These are phyloP conservation scores for Microcebus ravelobensis DNA, from an alignment of 2,113 vertebrate species.

Conservation along the genomic window DNA sequence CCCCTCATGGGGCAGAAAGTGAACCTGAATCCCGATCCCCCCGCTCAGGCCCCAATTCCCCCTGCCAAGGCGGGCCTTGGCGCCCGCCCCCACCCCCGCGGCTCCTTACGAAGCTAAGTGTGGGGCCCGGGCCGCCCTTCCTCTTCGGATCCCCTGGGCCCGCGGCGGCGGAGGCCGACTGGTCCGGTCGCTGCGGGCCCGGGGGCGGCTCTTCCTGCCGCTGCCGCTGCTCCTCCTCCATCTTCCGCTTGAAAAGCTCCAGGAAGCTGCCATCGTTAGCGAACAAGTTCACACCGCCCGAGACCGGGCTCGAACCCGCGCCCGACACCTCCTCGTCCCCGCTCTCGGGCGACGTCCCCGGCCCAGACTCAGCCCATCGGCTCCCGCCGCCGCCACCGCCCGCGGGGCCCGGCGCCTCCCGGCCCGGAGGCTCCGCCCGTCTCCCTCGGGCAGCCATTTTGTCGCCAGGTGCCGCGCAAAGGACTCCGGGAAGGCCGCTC, in stretches of 20 bases:
- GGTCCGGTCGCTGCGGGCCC: constrained; percentile 70
- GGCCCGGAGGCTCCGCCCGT: constrained; percentile 78
- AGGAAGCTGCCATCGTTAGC: constrained; percentile 98
- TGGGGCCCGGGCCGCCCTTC: constrained; percentile 82
- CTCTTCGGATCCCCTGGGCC: constrained; percentile 78
- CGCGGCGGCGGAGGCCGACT: constrained; percentile 57
- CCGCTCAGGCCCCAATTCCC: constrained; percentile 38
- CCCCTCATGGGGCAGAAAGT: not conserved
- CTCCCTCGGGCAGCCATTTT: constrained; percentile 85
- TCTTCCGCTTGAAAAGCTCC: constrained; percentile 97
- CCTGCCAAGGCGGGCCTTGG: constrained; percentile 14
- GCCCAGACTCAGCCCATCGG: constrained; percentile 73
- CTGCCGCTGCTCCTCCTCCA: constrained; percentile 83
- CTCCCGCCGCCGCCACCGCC: constrained; percentile 69
- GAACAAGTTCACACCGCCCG: constrained; percentile 90
- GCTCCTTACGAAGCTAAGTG: constrained; percentile 86
- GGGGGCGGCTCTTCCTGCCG: constrained; percentile 76
- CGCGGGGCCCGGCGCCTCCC: constrained; percentile 74
- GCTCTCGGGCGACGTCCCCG: constrained; percentile 76
- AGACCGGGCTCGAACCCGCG: constrained; percentile 65
- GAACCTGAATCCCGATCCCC: not conserved
- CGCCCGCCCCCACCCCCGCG: constrained; percentile 77
- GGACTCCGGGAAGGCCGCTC: constrained; percentile 71
- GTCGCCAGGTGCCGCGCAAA: constrained; percentile 77
- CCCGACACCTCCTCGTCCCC: constrained; percentile 72